Evolutionary conservation across 2,797 vertebrate species (phyloP).

Genomic region (Remorina albescens): DNA sequence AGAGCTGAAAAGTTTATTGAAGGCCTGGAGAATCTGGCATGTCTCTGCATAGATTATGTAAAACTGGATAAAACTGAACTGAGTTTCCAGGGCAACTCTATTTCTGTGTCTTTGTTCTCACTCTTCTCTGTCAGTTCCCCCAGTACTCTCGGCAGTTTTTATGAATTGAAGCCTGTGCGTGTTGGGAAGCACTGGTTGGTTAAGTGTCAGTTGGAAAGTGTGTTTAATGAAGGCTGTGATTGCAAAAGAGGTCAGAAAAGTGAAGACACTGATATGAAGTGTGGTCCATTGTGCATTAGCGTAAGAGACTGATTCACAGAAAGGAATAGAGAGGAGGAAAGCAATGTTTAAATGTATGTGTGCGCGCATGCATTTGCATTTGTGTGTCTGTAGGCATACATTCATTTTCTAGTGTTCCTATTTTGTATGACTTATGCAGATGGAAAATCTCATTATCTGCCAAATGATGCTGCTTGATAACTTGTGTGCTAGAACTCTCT

Average conservation of each 20-base stretch:
- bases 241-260: conserved; percentile 14
- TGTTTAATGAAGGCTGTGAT: conserved; percentile 28
- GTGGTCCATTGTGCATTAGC: conserved; percentile 1
- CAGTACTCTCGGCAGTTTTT: conserved; percentile 35
- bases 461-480: conserved; percentile 39
- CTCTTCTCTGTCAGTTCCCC: conserved; percentile 54
- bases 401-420: neutral
- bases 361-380: neutral
- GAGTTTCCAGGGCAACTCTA: conserved; percentile 77
- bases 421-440: conserved; percentile 4
- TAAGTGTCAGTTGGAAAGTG: conserved; percentile 32
- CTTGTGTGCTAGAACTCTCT: conserved; percentile 4
- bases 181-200: conserved; percentile 37
- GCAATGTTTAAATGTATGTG: conserved; percentile 14
- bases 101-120: conserved; percentile 59
- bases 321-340: neutral
- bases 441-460: conserved; percentile 31
- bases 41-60: conserved; percentile 59
- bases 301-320: neutral
- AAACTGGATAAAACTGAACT: conserved; percentile 51
- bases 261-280: conserved; percentile 17
- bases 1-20: conserved; percentile 64
- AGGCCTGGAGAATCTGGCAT: conserved; percentile 54
- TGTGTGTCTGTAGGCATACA: conserved; percentile 1
- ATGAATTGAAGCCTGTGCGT: conserved; percentile 38